These are phyloP conservation scores for Nycticorax nycticorax DNA, from an alignment of 2,113 vertebrate genomes.

Conservation along the genomic window DNA sequence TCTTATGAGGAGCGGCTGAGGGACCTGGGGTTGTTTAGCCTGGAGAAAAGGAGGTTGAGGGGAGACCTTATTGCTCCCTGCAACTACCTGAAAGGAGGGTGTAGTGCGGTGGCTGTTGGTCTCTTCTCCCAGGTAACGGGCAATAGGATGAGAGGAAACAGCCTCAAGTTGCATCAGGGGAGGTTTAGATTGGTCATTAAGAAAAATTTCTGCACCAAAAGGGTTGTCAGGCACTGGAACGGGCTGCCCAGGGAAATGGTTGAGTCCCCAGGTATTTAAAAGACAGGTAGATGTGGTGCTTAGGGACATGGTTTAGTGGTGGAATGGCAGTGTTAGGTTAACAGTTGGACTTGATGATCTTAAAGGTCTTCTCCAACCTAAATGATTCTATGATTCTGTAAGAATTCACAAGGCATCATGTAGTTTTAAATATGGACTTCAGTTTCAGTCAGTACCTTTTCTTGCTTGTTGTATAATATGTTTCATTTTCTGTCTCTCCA, in stretches of 20 bases:
- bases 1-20: fast-evolving
- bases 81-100: not conserved
- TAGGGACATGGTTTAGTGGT: not conserved
- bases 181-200: not conserved
- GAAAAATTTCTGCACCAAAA: not conserved
- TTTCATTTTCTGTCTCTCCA: not conserved
- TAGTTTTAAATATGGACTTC: not conserved
- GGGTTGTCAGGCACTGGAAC: not conserved
- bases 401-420: not conserved
- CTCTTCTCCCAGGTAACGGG: not conserved
- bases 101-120: fast-evolving
- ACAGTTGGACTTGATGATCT: not conserved
- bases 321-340: not conserved
- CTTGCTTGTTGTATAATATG: not conserved
- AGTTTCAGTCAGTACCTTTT: not conserved
- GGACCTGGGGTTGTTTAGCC: not conserved
- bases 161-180: too few relatives aligned
- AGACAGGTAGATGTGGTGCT: fast-evolving
- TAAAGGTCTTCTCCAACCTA: not conserved
- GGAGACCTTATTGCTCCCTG: not conserved
- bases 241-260: not conserved
- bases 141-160: not conserved
- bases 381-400: not conserved
- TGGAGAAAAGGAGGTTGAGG: not conserved
- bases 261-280: not conserved